Base-by-base conservation (phyloP, 2,888 invertebrate genomes). In the Girardia tigrina region DNA sequence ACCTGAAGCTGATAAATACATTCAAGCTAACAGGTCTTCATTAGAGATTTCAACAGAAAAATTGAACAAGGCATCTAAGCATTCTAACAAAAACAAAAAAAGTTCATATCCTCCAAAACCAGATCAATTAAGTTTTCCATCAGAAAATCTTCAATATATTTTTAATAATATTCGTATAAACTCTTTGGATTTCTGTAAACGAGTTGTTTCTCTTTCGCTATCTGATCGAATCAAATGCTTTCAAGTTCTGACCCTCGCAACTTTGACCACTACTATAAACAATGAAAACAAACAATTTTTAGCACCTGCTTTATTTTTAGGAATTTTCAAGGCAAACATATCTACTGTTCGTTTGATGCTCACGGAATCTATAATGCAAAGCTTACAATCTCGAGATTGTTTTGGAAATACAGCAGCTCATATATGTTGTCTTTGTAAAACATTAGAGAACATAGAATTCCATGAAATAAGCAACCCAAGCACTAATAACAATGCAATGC, bases 331-430 rank as follows among this genome's bases (percentile, higher is more conserved):
- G 23, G 56, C 8, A 12, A 56, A 56, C 23, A 6, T 56, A 56
- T 8, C 20, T 56, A 56, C 56, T 6, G 56, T 56, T n/a, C 56
- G 56, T 56, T n/a, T 56, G 23, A 56, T 56, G 56, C 56, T 56
- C 56, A 12, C 4, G 20, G 56, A 56, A 56, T 56, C 56, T 4
- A 56, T 56, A 56, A 56, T 56, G 56, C 56, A 56, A n/a, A 56
- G 56, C 23, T 23, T 56, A 6, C 56, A 56, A n/a, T 56, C 56
- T 6, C n/a, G 56, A 56, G 56, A 56, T n/a, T 56, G 56, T 16
- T 56, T 56, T n/a, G 56, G 56, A 56, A 56, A 56, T 56, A 56
- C 56, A 12, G 56, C 56, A 20, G 56, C 56, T 56, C 56, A 56
- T 16, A 56, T 56, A 20, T 56, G 56, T 56, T 56, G 56, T 56